Evolutionary conservation across 2,113 vertebrate genomes (phyloP).

Genomic region (Xiphias gladius): DNA sequence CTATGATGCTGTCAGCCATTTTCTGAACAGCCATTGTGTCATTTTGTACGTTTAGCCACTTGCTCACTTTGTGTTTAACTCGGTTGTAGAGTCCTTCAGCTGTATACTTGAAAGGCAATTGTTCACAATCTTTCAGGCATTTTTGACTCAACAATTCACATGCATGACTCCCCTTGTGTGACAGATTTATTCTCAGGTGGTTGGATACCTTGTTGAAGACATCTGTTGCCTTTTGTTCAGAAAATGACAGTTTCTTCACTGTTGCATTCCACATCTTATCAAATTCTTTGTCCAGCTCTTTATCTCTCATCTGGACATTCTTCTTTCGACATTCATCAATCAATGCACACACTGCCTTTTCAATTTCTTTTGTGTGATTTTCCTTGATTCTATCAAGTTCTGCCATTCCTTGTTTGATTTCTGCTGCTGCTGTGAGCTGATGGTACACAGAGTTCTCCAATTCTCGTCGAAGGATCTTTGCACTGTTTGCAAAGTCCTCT

Average conservation of each 20-base stretch:
- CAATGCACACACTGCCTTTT: constrained; percentile 33
- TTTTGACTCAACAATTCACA: neutral
- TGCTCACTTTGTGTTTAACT: no score
- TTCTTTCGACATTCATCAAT: constrained; percentile 44
- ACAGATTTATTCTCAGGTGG: constrained; percentile 45
- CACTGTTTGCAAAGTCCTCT: constrained; percentile 65
- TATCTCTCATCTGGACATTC: neutral
- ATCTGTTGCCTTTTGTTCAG: rapidly evolving
- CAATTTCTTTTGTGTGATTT: constrained; percentile 38
- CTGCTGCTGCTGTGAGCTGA: constrained; percentile 51
- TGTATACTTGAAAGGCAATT: neutral
- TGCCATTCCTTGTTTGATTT: constrained; percentile 47
- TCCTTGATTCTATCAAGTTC: constrained; percentile 57
- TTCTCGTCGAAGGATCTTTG: constrained; percentile 51
- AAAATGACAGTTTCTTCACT: neutral
- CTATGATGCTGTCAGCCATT: constrained; percentile 32
- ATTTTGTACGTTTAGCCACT: no score
- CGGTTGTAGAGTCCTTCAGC: rapidly evolving
- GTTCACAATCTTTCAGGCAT: rapidly evolving
- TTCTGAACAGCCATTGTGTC: neutral
- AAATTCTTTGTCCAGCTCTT: constrained; percentile 54
- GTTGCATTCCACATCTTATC: constrained; percentile 65
- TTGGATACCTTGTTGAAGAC: neutral
- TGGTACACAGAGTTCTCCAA: neutral
- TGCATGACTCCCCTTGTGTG: constrained; percentile 4